These are phyloP conservation scores for Gymnosoma rotundatum DNA, from an alignment of 2,888 invertebrate genomes.

Conservation along the genomic window DNA sequence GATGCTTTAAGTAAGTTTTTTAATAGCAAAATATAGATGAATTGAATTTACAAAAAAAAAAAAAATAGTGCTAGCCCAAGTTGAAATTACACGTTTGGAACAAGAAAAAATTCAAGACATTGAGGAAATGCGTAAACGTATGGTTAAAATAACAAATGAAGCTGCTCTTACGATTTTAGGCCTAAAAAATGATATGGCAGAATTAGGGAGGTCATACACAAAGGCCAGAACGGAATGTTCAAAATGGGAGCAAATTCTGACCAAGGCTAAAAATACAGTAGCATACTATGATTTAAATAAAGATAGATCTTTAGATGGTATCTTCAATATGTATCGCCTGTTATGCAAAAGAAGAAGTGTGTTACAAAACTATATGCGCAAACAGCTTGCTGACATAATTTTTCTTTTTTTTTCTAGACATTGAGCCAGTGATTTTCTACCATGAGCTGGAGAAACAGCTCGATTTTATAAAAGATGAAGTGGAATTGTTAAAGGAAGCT, in stretches of 20 bases:
- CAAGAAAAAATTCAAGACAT: conserved; percentile 77
- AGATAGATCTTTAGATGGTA: conserved; percentile 78
- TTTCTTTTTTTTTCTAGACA: conserved; percentile 48
- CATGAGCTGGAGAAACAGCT: conserved; percentile 74
- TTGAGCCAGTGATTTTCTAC: conserved; percentile 65
- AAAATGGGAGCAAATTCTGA: conserved; percentile 80
- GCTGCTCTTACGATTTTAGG: conserved; percentile 79
- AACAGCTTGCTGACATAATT: not conserved
- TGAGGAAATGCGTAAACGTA: conserved; percentile 79
- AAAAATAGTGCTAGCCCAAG: conserved; percentile 80
- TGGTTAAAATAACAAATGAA: conserved; percentile 80
- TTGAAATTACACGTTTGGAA: conserved; percentile 78
- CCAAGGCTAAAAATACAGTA: conserved; percentile 77
- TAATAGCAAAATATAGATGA: not conserved
- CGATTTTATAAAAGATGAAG: conserved; percentile 79
- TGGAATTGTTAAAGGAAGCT: conserved; percentile 77
- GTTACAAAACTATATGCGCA: not conserved
- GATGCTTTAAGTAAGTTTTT: conserved; percentile 80
- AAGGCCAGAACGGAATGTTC: conserved; percentile 76
- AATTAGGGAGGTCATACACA: conserved; percentile 79
- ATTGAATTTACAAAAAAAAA: not conserved
- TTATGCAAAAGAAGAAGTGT: conserved; percentile 78
- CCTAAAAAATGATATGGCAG: conserved; percentile 79
- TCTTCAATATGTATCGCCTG: conserved; percentile 77
- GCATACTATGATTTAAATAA: conserved; percentile 76